phyloP scores from a whole-genome alignment of 2,113 vertebrate species.

The Thamnophis sirtalis region DNA sequence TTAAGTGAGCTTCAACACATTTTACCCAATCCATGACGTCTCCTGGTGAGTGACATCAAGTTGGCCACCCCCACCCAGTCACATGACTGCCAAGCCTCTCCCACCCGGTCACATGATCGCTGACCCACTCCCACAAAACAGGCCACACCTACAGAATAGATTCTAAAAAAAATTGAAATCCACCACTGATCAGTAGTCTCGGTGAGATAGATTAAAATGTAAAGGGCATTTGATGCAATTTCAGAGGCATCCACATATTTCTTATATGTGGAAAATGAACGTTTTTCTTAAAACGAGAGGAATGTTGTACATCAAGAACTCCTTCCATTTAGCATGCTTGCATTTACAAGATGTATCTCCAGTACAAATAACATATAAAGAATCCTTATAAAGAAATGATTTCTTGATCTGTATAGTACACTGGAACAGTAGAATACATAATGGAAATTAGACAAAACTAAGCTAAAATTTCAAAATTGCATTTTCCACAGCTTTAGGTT shows the following conservation, averaged over 20 bases:
- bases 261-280: neutral
- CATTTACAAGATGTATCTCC: neutral
- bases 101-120: no score
- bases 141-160: no score
- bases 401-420: neutral
- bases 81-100: no score
- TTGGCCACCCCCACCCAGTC: no score
- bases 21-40: no score
- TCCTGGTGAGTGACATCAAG: no score
- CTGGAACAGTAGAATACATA: neutral
- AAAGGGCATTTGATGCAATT: neutral
- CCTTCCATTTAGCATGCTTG: neutral
- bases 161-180: no score
- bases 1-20: no score
- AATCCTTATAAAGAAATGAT: neutral
- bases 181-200: neutral
- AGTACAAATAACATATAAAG: neutral
- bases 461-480: neutral
- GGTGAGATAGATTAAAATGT: neutral
- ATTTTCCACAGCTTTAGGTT: neutral
- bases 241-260: neutral
- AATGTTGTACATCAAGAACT: neutral
- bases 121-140: no score
- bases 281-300: neutral
- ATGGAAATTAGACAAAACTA: neutral